phyloP scores from a whole-genome alignment of 1,140 invertebrate species.

The Drosophila pandora region DNA sequence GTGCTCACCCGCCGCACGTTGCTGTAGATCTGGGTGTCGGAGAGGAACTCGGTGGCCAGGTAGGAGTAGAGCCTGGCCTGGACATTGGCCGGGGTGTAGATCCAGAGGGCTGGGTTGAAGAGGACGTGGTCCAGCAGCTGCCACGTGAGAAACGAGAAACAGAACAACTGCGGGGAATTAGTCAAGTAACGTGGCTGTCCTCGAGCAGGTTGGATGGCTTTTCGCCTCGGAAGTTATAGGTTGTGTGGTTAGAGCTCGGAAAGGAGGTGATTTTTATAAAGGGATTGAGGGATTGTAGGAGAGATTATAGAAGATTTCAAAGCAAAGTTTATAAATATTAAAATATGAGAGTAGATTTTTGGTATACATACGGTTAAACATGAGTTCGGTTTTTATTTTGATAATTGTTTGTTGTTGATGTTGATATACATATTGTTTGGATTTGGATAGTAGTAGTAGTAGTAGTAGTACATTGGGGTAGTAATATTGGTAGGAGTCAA shows the following conservation, averaged over 20 bases:
- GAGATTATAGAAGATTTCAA: conserved; percentile 9
- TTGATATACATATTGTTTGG: conserved; percentile 22
- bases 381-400: conserved; percentile 23
- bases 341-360: conserved; percentile 20
- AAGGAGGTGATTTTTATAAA: conserved; percentile 15
- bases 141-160: conserved; percentile 91
- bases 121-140: conserved; percentile 99
- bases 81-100: conserved; percentile 97
- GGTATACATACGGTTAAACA: conserved; percentile 48
- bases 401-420: conserved; percentile 64
- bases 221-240: conserved; percentile 10
- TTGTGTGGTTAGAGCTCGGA: conserved; percentile 19
- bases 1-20: conserved; percentile 98
- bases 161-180: conserved; percentile 88
- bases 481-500: conserved; percentile 15
- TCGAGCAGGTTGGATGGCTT: conserved; percentile 44
- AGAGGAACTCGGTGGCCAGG: conserved; percentile 98
- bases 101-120: conserved; percentile 99
- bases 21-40: conserved; percentile 98
- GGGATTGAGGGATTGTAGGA: conserved; percentile 1
- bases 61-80: conserved; percentile 98
- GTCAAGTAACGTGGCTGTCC: conserved; percentile 82
- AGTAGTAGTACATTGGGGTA: conserved; percentile 36
- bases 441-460: conserved; percentile 50
- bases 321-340: conserved; percentile 12